Evolutionary conservation across 2,888 invertebrate species (phyloP), one percentile per base, ranked within the genome.

Genomic region (Agrotis exclamationis): DNA sequence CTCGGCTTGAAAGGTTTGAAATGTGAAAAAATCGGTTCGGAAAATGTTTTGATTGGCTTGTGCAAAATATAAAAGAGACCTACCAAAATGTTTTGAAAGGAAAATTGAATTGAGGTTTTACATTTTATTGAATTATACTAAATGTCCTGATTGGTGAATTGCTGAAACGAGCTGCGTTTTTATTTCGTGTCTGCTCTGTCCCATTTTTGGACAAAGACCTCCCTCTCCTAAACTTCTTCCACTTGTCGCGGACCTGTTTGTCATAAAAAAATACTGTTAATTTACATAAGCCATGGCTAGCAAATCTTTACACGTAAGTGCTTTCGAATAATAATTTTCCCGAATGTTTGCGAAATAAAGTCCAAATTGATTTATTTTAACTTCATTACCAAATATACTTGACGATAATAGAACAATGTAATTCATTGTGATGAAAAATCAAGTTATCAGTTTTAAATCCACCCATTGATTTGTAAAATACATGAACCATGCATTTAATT

Each of bases 361-460:
- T 39, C 1, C n/a, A 39, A 59, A 60, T 22, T n/a, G 18, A 14
- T 33, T 59, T 20, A 14, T 4, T 22, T 2, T 3, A 22, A 13
- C 2, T 39, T 3, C 0, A 39, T 22, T 11, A 22, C n/a, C n/a
- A n/a, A 58, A 47, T 18, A 20, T 0, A 28, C 28, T 57, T 13
- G 33, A 1, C 2, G n/a, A 20, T 20, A n/a, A n/a, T 56, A 14
- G 9, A 6, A 5, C 28, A 54, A 6, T n/a, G 5, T 5, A 6
- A 5, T 33, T 56, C 28, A 33, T 56, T 13, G 54, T 11, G 28
- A 47, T 47, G 47, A 20, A 28, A 24, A 39, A 39, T 28, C 18
- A 28, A 54, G 18, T n/a, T 18, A 44, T 63, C 22, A 22, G 16
- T 5, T 54, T 54, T 44, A 54, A 73, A 54, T 59, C 22, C 50